These are phyloP conservation scores for Cenopis cana DNA, from an alignment of 2,888 invertebrate species.

Conservation along the genomic window DNA sequence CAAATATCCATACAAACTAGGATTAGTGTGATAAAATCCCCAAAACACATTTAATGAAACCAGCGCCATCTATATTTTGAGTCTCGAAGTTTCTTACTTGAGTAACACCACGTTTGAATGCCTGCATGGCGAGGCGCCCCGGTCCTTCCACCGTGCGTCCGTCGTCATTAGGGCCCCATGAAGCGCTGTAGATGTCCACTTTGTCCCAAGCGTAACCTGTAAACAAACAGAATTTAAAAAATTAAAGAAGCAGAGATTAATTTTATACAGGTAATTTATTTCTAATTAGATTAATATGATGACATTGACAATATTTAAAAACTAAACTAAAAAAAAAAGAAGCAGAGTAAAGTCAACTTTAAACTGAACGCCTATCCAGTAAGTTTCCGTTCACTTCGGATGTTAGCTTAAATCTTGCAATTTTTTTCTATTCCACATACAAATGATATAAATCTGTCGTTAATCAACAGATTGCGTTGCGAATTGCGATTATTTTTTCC, in stretches of 20 bases:
- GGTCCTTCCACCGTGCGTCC: slow-evolving; percentile 96
- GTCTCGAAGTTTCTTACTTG: slow-evolving; percentile 76
- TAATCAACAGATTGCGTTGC: background rate
- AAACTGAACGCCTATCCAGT: no score
- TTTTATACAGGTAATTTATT: no score
- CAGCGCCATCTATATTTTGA: slow-evolving; percentile 17
- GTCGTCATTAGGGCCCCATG: slow-evolving; percentile 97
- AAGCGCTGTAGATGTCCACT: slow-evolving; percentile 96
- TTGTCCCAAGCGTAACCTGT: slow-evolving; percentile 88
- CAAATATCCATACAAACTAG: no score
- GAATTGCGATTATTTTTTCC: background rate
- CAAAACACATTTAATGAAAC: no score
- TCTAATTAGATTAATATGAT: no score
- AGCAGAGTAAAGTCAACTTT: background rate
- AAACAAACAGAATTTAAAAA: slow-evolving; percentile 41
- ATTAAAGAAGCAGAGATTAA: background rate
- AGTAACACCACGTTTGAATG: slow-evolving; percentile 90
- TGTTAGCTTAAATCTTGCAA: no score
- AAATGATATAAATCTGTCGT: background rate
- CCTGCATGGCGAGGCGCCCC: slow-evolving; percentile 90
- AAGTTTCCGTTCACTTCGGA: no score
- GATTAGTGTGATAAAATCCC: no score
- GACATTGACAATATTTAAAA: no score
- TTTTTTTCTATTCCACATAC: no score
- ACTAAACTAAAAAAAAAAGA: background rate